Evolutionary conservation across 2,797 vertebrate genomes (phyloP), one percentile per base, ranked within the genome.

Genomic region (Cirrhinus molitorella): DNA sequence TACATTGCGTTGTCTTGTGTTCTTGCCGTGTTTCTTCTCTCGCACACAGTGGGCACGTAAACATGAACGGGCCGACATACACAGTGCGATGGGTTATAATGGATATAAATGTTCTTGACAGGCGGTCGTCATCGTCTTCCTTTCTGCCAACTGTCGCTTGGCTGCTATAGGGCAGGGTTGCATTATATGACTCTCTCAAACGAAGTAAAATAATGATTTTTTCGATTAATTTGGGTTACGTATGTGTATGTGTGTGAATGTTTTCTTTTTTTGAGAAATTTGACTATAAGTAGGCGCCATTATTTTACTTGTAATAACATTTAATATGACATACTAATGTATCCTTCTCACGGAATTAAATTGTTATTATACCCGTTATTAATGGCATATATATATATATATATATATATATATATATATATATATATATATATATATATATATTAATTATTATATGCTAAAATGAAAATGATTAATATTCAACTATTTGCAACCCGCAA

Each of bases 1-100:
- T 95, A 96, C 95, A 95, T 94, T 93, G 94, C 95, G 92, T 94
- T 94, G 92, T 96, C 95, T 95, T 40, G 94, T 95, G 93, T 95
- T 94, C 0, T 75, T 92, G n/a, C 25, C 28, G 94, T 89, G 94
- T 95, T 89, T 84, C 78, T 37, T 67, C 40, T 17, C 57, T 31
- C 92, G 93, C 81, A 93, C 92, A 88, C 91, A 49, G 90, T 87
- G 89, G 91, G 88, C 90, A 86, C 92, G 92, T 94, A 93, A 91
- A 63, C 92, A 91, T 71, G 87, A 88, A 83, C 31, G 21, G 40
- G 79, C 87, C 89, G 71, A 79, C 83, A 87, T 88, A 85, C 77
- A 79, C 23, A 79, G 90, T 89, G 83, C 82, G 86, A 89, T 70
- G 85, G 89, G 84, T 85, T 83, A 89, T 47, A 85, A 70, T 85